phyloP scores from a whole-genome alignment of 1,140 invertebrate species.

The Aphis craccivora region DNA sequence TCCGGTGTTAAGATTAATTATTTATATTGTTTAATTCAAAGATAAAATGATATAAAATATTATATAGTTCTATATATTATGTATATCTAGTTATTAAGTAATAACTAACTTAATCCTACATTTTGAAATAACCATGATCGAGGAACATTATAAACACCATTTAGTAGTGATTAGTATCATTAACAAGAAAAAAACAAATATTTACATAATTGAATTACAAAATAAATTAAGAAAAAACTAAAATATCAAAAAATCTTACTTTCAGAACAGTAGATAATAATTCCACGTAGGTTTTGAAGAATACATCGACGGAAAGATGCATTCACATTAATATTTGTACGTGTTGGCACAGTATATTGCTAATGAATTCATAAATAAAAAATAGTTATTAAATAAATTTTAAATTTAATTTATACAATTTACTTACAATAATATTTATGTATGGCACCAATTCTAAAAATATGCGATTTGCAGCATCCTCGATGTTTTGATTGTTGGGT shows the following conservation, averaged over 20 bases:
- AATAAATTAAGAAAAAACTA: not conserved
- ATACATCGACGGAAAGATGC: constrained; percentile 42
- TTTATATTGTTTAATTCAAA: no score
- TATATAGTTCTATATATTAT: no score
- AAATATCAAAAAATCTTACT: constrained; percentile 25
- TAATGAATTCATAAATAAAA: not conserved
- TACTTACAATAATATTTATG: constrained; percentile 47
- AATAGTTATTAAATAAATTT: not conserved
- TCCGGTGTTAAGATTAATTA: no score
- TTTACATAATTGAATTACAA: not conserved
- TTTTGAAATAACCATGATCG: no score
- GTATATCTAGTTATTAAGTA: no score
- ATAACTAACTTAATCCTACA: no score
- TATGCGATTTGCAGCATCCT: constrained; percentile 40
- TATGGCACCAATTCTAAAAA: constrained; percentile 25
- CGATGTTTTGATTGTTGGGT: not conserved
- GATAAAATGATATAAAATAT: no score
- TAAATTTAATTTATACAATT: not conserved
- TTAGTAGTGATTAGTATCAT: not conserved
- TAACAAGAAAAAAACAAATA: not conserved
- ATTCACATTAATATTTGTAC: constrained; percentile 29
- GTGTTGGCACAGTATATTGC: constrained; percentile 38
- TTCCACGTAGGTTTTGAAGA: not conserved
- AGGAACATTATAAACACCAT: not conserved
- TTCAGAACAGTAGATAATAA: not conserved